Percentiles rank a stretch among this genome's conserved stretches.
Evolutionary conservation across 2,797 vertebrate species (phyloP).

Genomic region (Rhyacichthys aspro): DNA sequence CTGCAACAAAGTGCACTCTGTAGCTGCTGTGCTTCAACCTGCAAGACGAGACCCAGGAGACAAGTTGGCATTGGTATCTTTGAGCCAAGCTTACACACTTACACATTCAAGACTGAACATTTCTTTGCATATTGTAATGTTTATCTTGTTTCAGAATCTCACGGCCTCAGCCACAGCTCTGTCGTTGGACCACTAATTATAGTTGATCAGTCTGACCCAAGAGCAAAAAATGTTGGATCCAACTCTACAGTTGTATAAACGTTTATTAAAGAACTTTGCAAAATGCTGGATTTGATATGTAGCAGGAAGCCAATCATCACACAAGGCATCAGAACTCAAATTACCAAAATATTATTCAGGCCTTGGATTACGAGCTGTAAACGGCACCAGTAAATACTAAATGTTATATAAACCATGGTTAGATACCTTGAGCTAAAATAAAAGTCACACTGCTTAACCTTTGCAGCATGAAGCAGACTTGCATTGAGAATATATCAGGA

Average conservation of each 20-base stretch:
- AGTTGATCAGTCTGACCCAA: conserved; percentile 18
- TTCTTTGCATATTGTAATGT: neutral
- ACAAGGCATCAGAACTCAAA: too few species aligned
- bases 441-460: too few species aligned
- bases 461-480: too few species aligned
- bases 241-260: neutral
- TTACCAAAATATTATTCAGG: too few species aligned
- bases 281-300: neutral
- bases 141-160: conserved; percentile 26
- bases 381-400: too few species aligned
- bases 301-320: too few species aligned
- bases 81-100: neutral
- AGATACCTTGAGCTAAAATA: too few species aligned
- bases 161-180: conserved; percentile 40
- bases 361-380: too few species aligned
- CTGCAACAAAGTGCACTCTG: conserved; percentile 67
- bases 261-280: neutral
- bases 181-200: conserved; percentile 76
- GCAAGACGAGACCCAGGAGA: conserved; percentile 50
- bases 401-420: too few species aligned
- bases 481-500: too few species aligned
- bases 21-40: conserved; percentile 76
- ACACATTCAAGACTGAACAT: neutral
- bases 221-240: rapidly evolving
- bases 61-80: conserved; percentile 42